Conservation (phyloP, 2,888 invertebrate species). For the Chaetogeoica ovagalla region DNA sequence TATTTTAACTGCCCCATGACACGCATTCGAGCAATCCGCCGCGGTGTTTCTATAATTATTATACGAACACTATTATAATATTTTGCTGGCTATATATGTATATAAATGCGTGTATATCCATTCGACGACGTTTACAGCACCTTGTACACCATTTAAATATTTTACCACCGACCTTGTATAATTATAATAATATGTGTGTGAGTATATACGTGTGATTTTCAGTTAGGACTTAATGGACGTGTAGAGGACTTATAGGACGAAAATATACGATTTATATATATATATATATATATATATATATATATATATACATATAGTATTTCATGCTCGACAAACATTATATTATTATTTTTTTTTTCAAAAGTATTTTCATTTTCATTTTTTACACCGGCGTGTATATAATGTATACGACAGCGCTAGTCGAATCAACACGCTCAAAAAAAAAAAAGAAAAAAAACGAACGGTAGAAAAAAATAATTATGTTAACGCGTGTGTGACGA, state of each 20-base stretch:
- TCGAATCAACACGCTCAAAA: too few relatives aligned
- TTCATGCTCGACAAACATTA: slow-evolving; percentile 42
- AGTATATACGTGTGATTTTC: neutral
- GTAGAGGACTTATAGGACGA: neutral
- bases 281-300: too few relatives aligned
- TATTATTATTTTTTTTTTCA: neutral
- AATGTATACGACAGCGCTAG: too few relatives aligned
- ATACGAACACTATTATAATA: slow-evolving; percentile 23
- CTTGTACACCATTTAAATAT: slow-evolving; percentile 41
- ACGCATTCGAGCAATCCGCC: slow-evolving; percentile 35
- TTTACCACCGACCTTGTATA: neutral
- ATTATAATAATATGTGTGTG: neutral
- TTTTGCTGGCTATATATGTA: too few relatives aligned
- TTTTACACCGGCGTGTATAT: too few relatives aligned
- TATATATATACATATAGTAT: neutral
- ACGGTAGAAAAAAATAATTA: too few relatives aligned
- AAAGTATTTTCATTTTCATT: neutral
- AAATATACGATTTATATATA: slow-evolving; percentile 18
- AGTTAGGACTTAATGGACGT: neutral
- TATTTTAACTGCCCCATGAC: slow-evolving; percentile 33
- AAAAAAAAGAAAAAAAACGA: too few relatives aligned
- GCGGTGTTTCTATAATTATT: slow-evolving; percentile 39
- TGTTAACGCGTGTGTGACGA: too few relatives aligned
- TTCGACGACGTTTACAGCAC: slow-evolving; percentile 24
- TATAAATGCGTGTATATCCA: neutral